Base-by-base conservation (phyloP, 1,140 invertebrate genomes). In the Diorhabda elongata region DNA sequence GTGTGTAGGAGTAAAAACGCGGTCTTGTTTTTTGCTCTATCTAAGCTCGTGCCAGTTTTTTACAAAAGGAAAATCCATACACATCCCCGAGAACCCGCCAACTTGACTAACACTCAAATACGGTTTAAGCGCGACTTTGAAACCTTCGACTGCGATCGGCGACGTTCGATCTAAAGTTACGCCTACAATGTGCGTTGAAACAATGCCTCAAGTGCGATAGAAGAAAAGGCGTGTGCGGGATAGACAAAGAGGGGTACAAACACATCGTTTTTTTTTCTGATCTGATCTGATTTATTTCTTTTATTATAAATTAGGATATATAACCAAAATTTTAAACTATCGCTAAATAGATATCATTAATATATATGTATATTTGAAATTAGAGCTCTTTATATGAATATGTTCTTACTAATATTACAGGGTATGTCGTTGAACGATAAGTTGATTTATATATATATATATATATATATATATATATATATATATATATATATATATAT, bases 121-220 rank as follows among this genome's bases (percentile, higher is more conserved):
- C 65, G 58, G 65, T 60, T 60, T 69, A 57, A 67, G 61, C 68
- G 61, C 65, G 63, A 64, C 68, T 71, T 71, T 59, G 67, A 58
- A 58, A 44, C 44, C 70, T 69, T 65, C 47, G 59, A 42, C 45
- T 7, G 60, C 60, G 67, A 57, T 69, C 71, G 71, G 64, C 52
- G 8, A 42, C 42, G 7, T 26, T 57, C 71, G 71, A 42, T 11
- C 4, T 26, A 5, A 60, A 58, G 66, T 5, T 58, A 68, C 69
- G 69, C 67, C 71, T 44, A 44, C 47, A 8, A 58, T 44, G 43
- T 64, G 68, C 61, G 62, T 67, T 72, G 63, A 72, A 72, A 72
- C 71, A 72, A 72, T 72, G 71, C 68, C 63, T 11, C 7, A 60
- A 67, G 61, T n/a, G 71, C 66, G 71, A 72, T 9, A 57, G 71